Conservation (phyloP, 2,113 vertebrate genomes). For the Ceyx margarethae region DNA sequence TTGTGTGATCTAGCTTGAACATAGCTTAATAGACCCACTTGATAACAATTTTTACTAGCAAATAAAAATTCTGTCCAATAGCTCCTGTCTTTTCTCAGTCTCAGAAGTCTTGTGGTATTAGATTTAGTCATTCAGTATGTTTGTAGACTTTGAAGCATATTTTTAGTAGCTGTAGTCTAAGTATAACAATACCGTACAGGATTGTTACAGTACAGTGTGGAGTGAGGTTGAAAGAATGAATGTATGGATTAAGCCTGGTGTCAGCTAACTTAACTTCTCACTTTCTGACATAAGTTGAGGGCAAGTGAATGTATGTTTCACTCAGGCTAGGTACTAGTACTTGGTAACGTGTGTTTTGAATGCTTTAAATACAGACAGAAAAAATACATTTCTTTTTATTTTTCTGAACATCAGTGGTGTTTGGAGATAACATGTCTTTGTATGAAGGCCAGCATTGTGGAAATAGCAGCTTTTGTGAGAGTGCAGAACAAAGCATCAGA, state of each 20-base stretch:
- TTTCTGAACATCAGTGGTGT: neutral
- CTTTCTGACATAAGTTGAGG: too few species aligned
- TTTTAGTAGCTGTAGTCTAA: neutral
- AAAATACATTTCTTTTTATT: neutral
- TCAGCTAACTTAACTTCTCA: too few species aligned
- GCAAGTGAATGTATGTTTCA: neutral
- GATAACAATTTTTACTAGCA: neutral
- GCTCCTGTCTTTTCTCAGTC: neutral
- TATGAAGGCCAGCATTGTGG: neutral
- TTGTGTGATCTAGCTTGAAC: neutral
- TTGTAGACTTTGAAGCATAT: neutral
- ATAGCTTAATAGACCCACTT: neutral
- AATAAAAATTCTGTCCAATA: neutral
- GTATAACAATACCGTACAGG: neutral
- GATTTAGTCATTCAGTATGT: neutral
- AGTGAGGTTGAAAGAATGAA: neutral
- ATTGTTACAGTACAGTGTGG: neutral
- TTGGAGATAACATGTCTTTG: neutral
- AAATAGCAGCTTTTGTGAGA: neutral
- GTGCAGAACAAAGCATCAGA: neutral
- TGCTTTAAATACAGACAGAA: neutral
- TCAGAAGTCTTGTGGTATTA: neutral
- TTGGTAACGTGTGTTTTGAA: neutral
- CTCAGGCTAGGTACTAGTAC: neutral
- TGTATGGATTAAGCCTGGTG: too few species aligned